phyloP scores from a whole-genome alignment of 2,113 vertebrate genomes.

The Poecile atricapillus region DNA sequence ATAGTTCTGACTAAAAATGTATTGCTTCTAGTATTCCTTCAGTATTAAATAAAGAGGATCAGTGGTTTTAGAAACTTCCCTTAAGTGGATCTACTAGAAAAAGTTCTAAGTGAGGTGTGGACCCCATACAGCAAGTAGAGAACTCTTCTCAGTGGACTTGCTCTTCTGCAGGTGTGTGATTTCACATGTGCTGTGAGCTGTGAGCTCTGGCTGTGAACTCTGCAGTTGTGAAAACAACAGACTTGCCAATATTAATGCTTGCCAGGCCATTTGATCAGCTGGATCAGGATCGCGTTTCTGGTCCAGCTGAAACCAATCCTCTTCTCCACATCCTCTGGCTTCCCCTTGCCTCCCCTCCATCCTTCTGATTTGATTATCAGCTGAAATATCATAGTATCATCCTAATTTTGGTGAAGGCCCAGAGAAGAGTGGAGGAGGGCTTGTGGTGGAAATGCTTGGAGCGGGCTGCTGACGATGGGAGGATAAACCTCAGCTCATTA shows the following conservation, averaged over 20 bases:
- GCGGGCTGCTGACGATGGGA: accelerated
- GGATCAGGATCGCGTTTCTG: background rate
- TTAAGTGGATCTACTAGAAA: background rate
- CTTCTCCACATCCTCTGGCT: background rate
- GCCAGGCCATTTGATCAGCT: background rate
- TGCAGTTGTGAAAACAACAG: background rate
- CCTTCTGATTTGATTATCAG: background rate
- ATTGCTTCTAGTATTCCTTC: background rate
- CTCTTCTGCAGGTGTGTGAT: background rate
- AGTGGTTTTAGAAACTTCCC: background rate
- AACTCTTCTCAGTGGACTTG: background rate
- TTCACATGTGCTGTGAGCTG: background rate
- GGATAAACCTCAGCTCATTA: background rate
- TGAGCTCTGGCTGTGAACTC: background rate
- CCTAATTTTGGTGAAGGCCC: background rate
- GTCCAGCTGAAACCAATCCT: background rate
- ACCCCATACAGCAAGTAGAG: background rate
- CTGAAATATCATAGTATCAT: background rate
- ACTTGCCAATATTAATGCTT: background rate
- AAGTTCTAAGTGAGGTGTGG: background rate
- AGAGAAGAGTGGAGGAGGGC: background rate
- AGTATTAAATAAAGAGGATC: background rate
- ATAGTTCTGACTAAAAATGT: background rate
- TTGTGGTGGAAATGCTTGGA: background rate
- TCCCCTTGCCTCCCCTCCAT: background rate